A percentile compares a stretch with the other conserved stretches of the same genome.
phyloP scores from a whole-genome alignment of 2,888 invertebrate species.

The Leptinotarsa rubiginosa region DNA sequence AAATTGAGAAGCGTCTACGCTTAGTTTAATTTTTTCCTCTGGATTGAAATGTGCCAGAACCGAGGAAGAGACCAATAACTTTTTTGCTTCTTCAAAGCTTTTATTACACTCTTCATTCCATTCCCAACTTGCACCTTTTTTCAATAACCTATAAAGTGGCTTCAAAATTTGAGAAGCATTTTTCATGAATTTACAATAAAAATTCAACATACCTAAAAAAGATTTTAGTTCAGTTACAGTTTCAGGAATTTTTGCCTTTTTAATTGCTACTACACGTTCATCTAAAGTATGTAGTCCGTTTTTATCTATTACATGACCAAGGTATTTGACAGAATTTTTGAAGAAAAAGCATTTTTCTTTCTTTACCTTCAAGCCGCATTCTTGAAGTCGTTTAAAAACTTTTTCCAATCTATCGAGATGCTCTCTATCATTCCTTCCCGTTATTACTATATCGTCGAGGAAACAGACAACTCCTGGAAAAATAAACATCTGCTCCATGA shows the following conservation, averaged over 20 bases:
- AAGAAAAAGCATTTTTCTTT: slow-evolving; percentile 50
- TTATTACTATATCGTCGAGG: background rate
- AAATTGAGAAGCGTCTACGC: slow-evolving; percentile 35
- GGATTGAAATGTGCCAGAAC: slow-evolving; percentile 40
- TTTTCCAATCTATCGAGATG: background rate
- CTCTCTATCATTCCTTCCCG: background rate
- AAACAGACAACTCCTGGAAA: no score
- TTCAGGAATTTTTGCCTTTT: no score
- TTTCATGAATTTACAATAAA: no score
- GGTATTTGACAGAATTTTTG: slow-evolving; percentile 27
- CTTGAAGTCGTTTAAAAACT: no score
- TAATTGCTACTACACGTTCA: slow-evolving; percentile 38
- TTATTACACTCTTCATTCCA: slow-evolving; percentile 12
- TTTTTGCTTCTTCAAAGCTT: slow-evolving; percentile 22
- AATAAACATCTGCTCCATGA: no score
- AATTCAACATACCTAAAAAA: no score
- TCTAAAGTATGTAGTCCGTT: no score
- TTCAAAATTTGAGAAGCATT: slow-evolving; percentile 20
- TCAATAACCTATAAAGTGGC: slow-evolving; percentile 33
- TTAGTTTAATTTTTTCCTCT: slow-evolving; percentile 36
- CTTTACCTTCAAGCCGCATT: no score
- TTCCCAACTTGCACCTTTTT: slow-evolving; percentile 29
- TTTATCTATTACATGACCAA: no score
- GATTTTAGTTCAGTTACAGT: no score
- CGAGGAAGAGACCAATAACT: slow-evolving; percentile 8